These are phyloP conservation scores for Boloria selene DNA, from an alignment of 2,888 invertebrate species.

Conservation along the genomic window DNA sequence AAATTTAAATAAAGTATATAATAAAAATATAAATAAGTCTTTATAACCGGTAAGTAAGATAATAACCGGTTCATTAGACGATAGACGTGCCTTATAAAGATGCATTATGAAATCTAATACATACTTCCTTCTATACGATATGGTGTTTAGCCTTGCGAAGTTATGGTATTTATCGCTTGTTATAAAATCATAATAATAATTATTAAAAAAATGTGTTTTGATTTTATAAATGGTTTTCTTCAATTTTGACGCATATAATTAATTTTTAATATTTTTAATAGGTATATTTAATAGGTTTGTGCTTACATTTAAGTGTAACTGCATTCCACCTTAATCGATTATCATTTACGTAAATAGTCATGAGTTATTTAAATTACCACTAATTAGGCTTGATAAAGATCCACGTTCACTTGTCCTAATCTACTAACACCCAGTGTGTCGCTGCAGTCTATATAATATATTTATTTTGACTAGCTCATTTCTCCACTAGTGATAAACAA, in stretches of 20 bases:
- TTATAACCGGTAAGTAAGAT: no score
- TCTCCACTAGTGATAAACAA: no score
- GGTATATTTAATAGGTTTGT: not conserved
- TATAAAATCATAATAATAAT: no score
- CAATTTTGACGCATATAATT: not conserved
- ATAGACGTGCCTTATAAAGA: not conserved
- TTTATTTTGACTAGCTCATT: no score
- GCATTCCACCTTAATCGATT: conserved; percentile 28
- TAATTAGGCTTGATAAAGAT: conserved; percentile 14
- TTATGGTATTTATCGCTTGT: no score
- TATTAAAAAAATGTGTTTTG: no score
- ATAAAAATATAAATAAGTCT: no score
- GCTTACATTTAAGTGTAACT: conserved; percentile 14
- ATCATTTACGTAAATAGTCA: conserved; percentile 18
- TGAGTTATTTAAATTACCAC: conserved; percentile 21
- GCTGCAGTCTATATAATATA: not conserved
- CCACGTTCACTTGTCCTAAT: conserved; percentile 18
- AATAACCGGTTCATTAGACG: no score
- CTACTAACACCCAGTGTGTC: conserved; percentile 13
- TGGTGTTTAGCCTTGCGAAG: conserved; percentile 7
- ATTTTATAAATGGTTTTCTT: not conserved
- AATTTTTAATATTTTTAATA: not conserved
- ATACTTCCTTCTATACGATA: conserved; percentile 22
- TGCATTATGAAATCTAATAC: conserved; percentile 20
- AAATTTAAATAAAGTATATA: no score